These are phyloP conservation scores for Falco biarmicus DNA, from an alignment of 2,797 vertebrate species.

Conservation along the genomic window DNA sequence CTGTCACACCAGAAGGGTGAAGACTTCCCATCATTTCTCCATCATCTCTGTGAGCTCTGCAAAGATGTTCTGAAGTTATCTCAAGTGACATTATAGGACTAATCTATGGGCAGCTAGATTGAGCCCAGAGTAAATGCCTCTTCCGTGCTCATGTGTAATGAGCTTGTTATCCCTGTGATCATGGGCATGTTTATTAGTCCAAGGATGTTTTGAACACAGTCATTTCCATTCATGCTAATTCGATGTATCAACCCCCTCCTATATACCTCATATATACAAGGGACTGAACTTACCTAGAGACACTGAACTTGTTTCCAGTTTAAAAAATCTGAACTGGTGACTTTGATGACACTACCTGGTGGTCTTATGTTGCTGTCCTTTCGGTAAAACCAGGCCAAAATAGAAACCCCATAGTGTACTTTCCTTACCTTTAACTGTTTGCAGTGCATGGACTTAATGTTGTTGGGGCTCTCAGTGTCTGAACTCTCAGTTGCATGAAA, in stretches of 20 bases:
- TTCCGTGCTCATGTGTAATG: not conserved
- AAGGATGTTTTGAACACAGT: not conserved
- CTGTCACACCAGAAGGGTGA: not conserved
- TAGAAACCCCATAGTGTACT: not conserved
- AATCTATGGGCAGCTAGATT: not conserved
- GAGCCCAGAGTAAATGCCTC: not conserved
- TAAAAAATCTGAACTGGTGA: not conserved
- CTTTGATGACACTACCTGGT: not conserved
- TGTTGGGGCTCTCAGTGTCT: not conserved
- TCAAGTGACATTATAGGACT: not conserved
- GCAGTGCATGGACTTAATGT: not conserved
- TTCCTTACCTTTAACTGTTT: not conserved
- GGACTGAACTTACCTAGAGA: not conserved
- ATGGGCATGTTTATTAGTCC: not conserved
- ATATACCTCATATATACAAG: fast-evolving
- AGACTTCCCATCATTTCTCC: not conserved
- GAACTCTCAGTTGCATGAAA: not conserved
- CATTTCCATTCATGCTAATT: not conserved
- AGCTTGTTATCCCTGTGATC: not conserved
- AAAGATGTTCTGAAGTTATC: not conserved
- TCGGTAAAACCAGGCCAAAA: not conserved
- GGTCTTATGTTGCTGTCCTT: not conserved
- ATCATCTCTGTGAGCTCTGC: not conserved
- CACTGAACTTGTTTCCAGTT: fast-evolving
- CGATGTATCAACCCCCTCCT: not conserved